Evolutionary conservation across 1,140 invertebrate species (phyloP), one percentile per base, ranked within the genome.

Genomic region (Popillia japonica): DNA sequence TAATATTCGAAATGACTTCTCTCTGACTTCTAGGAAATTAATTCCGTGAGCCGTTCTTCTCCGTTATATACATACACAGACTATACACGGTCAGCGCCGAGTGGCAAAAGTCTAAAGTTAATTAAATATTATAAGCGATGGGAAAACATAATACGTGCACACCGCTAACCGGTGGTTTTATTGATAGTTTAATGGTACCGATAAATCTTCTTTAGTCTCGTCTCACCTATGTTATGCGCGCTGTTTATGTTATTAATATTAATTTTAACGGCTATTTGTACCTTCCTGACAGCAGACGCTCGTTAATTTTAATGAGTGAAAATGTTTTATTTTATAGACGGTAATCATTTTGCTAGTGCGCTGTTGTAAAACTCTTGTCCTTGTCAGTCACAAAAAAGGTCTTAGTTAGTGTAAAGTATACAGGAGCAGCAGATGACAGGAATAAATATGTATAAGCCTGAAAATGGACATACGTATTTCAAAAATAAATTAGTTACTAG

Each of bases 1-100:
- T 55, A 55, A 55, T 68, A 68, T 68, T 34, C 61, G 61, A 68
- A 68, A 68, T 34, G 61, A 68, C 61, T 68, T 68, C 61, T 27
- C 27, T 4, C 22, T 55, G 27, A 68, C 61, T 68, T 68, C 61
- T 68, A 68, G 61, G 61, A 68, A 68, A 68, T 68, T 68, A 68
- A 68, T 68, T 68, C 22, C 61, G 61, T 55, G 48, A 55, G 48
- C 2, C 6, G 48, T 55, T 55, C 48, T 55, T 55, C 48, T 55
- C 48, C n/a, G 48, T 55, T 55, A 55, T 55, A n/a, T 4, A n/a
- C n/a, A n/a, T n/a, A n/a, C n/a, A n/a, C 4, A 34, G 1, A 34
- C 27, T 34, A 34, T 34, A 34, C 27, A 34, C 48, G 48, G 48
- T n/a, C 48, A 14, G 48, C 48, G 48, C 61, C 17, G 27, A 68